phyloP scores from a whole-genome alignment of 2,113 vertebrate genomes.

The Podarcis muralis region DNA sequence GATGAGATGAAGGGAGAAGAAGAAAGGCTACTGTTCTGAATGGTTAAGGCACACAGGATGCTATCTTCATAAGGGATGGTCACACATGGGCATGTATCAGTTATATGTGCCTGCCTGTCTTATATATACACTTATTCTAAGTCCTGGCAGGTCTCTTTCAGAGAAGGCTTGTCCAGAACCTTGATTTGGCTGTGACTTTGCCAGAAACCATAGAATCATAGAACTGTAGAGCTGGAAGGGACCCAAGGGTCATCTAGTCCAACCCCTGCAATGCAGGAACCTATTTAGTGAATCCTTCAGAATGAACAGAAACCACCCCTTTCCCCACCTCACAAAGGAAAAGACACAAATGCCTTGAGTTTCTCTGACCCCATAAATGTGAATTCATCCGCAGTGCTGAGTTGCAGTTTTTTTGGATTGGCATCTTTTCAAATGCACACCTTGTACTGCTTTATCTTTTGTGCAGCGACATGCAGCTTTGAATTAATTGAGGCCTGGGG shows the following conservation, averaged over 20 bases:
- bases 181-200: not conserved
- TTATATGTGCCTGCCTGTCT: not conserved
- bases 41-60: not conserved
- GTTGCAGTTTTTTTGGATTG: not conserved
- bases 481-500: not conserved
- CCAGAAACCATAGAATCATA: not conserved
- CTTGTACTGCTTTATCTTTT: not conserved
- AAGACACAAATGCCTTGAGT: not conserved
- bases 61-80: not conserved
- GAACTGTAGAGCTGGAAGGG: no score
- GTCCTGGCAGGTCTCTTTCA: not conserved
- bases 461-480: not conserved
- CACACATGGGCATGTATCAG: not conserved
- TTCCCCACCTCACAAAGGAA: not conserved
- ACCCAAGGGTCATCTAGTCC: no score
- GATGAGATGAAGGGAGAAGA: not conserved
- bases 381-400: not conserved
- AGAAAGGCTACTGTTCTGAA: not conserved
- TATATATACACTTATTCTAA: not conserved
- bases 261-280: no score
- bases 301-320: no score
- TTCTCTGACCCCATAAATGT: not conserved
- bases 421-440: not conserved
- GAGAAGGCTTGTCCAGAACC: not conserved
- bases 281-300: not conserved